Evolutionary conservation across 2,888 invertebrate genomes (phyloP).

Genomic region (Sphinx pinastri): DNA sequence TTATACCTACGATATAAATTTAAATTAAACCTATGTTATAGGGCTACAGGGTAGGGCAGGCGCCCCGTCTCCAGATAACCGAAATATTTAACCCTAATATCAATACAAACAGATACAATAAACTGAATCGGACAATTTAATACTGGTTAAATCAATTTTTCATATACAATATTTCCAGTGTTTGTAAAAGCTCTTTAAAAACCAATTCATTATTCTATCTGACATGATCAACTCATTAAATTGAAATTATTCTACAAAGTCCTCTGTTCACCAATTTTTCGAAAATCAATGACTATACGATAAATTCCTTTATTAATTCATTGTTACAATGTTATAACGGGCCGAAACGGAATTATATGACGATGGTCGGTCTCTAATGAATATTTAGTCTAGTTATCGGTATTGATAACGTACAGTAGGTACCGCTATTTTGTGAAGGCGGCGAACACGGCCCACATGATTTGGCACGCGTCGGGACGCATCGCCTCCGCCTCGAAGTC

Average conservation of each 20-base stretch:
- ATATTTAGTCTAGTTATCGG: background rate
- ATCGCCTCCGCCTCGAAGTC: conserved; percentile 98
- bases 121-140: conserved; percentile 39
- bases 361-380: background rate
- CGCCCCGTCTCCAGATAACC: background rate
- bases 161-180: conserved; percentile 29
- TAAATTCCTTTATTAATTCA: conserved; percentile 15
- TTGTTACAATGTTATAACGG: background rate
- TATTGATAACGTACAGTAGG: conserved; percentile 33
- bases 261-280: conserved; percentile 13
- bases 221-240: conserved; percentile 24
- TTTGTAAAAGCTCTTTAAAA: conserved; percentile 43
- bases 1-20: conserved; percentile 17
- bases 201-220: conserved; percentile 13
- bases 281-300: background rate
- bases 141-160: conserved; percentile 43
- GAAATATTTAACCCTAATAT: conserved; percentile 23
- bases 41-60: conserved; percentile 6
- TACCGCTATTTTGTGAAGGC: conserved; percentile 96
- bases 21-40: conserved; percentile 20
- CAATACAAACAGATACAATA: conserved; percentile 23
- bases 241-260: conserved; percentile 20
- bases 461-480: conserved; percentile 95
- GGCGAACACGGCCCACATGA: conserved; percentile 99
- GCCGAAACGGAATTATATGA: conserved; percentile 2